Evolutionary conservation across 2,797 vertebrate genomes (phyloP).

Genomic region (Rhodeus uyekii): DNA sequence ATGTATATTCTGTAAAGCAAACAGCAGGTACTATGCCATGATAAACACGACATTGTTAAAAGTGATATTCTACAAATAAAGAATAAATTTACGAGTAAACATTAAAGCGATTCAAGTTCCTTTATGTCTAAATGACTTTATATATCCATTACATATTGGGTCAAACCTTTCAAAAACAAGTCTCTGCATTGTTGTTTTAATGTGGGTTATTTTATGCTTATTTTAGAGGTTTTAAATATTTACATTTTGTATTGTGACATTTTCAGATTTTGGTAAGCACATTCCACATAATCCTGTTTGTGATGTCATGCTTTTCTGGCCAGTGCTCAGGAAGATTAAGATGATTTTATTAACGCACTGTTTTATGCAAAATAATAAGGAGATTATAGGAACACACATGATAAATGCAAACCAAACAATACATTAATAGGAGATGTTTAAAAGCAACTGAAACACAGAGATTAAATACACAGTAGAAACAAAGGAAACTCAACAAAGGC

Average conservation of each 20-base stretch:
- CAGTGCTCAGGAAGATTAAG: not conserved
- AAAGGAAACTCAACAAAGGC: not conserved
- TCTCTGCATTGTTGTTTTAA: not conserved
- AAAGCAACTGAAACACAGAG: not conserved
- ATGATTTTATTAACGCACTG: not conserved
- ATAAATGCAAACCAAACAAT: not conserved
- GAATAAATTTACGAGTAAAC: no score
- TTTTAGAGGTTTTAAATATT: no score
- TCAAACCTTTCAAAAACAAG: conserved; percentile 3
- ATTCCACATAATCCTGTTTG: not conserved
- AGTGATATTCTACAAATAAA: not conserved
- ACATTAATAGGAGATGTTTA: not conserved
- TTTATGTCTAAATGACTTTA: not conserved
- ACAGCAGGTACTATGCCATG: not conserved
- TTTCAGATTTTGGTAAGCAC: not conserved
- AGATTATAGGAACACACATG: not conserved
- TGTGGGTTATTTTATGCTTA: no score
- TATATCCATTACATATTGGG: not conserved
- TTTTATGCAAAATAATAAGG: not conserved
- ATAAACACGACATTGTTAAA: not conserved
- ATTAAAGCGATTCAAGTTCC: not conserved
- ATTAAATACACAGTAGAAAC: not conserved
- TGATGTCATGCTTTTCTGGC: not conserved
- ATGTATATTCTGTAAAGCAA: not conserved
- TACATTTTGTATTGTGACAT: not conserved